phyloP scores from a whole-genome alignment of 2,888 invertebrate genomes.

The Ephialtes manifestator region DNA sequence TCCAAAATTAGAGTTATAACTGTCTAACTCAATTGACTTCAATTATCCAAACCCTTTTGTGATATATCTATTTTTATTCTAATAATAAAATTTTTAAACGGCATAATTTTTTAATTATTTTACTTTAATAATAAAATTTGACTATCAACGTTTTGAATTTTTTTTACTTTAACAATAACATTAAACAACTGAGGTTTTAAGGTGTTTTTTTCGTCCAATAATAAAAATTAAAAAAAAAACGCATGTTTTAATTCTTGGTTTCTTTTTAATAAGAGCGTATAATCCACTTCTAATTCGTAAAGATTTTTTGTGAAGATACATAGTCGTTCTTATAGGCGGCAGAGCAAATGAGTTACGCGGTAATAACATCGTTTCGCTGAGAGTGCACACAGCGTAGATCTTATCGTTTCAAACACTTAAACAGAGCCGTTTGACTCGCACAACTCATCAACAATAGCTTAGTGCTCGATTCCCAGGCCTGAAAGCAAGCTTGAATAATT shows the following conservation, averaged over 20 bases:
- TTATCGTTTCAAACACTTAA: slow-evolving; percentile 58
- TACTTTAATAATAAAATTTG: too few relatives aligned
- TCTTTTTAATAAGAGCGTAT: slow-evolving; percentile 8
- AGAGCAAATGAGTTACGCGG: slow-evolving; percentile 61
- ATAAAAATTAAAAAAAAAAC: too few relatives aligned
- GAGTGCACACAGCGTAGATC: slow-evolving; percentile 57
- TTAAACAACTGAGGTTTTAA: background rate
- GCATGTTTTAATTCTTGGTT: too few relatives aligned
- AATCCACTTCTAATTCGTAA: slow-evolving; percentile 38
- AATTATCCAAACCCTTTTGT: background rate
- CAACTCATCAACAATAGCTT: slow-evolving; percentile 61
- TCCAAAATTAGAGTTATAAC: slow-evolving; percentile 49
- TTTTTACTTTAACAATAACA: too few relatives aligned
- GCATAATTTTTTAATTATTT: too few relatives aligned
- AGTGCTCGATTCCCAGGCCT: slow-evolving; percentile 54
- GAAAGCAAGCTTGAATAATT: slow-evolving; percentile 57
- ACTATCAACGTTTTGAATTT: too few relatives aligned
- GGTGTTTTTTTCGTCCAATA: too few relatives aligned
- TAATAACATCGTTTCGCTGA: slow-evolving; percentile 61
- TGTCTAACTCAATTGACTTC: slow-evolving; percentile 33
- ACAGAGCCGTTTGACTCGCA: slow-evolving; percentile 64
- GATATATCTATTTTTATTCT: background rate
- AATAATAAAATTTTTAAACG: background rate
- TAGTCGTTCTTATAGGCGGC: background rate
- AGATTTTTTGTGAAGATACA: slow-evolving; percentile 49